phyloP scores from a whole-genome alignment of 2,797 vertebrate species.

The Liasis olivaceus region DNA sequence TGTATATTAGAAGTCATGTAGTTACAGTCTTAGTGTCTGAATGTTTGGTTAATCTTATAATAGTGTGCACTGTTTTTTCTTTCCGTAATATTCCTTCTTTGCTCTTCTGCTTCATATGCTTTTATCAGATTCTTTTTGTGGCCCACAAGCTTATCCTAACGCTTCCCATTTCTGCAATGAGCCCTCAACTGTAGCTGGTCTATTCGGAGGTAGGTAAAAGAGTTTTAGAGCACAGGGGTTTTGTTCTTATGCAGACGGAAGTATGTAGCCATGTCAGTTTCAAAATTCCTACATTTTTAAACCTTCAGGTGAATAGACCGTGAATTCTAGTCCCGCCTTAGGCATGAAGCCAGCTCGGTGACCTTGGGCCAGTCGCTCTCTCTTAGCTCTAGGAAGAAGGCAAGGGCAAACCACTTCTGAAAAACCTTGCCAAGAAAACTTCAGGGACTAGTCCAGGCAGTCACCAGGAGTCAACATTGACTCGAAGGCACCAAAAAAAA shows the following conservation, averaged over 20 bases:
- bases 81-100: constrained; percentile 71
- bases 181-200: constrained; percentile 86
- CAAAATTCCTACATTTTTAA: not conserved
- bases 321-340: not conserved
- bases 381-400: not conserved
- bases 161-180: constrained; percentile 86
- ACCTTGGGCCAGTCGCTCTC: not conserved
- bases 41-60: constrained; percentile 22
- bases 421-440: not conserved
- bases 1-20: constrained; percentile 34
- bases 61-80: constrained; percentile 48
- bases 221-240: not conserved
- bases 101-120: constrained; percentile 66
- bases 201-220: constrained; percentile 86
- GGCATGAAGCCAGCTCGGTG: not conserved
- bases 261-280: not conserved
- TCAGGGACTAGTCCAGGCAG: not conserved
- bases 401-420: not conserved
- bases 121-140: constrained; percentile 89
- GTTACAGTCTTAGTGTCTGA: constrained; percentile 36
- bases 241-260: not conserved
- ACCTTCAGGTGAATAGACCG: not conserved
- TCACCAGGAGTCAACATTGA: not conserved
- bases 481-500: not conserved
- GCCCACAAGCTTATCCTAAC: constrained; percentile 85